Conservation (phyloP, 2,113 vertebrate species). For the Euleptes europaea region DNA sequence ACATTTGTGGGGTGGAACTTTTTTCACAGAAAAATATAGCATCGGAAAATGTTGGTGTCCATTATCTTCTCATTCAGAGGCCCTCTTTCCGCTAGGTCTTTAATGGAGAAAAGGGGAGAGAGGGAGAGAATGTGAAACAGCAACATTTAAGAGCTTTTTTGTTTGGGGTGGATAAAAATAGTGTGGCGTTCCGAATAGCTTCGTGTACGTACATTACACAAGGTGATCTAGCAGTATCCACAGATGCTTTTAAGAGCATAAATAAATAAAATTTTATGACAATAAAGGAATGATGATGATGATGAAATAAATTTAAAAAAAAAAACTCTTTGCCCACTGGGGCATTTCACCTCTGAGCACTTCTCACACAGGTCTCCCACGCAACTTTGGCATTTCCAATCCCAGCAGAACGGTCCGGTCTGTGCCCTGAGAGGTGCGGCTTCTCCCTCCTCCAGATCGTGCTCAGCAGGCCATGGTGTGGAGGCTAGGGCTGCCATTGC, state of each 20-base stretch:
- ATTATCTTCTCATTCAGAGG: background rate
- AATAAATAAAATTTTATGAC: no score
- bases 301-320: no score
- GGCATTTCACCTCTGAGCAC: background rate
- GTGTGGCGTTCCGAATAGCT: background rate
- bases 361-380: background rate
- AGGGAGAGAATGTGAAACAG: conserved; percentile 20
- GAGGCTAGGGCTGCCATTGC: background rate
- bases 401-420: background rate
- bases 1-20: no score
- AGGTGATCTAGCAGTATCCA: no score
- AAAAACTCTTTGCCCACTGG: background rate
- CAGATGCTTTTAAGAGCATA: background rate
- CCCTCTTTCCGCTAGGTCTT: background rate
- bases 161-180: background rate
- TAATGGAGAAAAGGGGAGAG: conserved; percentile 40
- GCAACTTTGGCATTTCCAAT: background rate
- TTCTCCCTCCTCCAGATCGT: no score
- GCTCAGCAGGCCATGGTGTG: background rate
- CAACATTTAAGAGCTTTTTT: conserved; percentile 34
- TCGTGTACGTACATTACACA: background rate
- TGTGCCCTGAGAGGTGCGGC: background rate
- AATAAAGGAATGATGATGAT: no score
- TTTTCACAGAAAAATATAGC: no score
- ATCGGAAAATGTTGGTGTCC: no score